Conservation (phyloP, 2,888 invertebrate species). For the Nomada lathburiana region DNA sequence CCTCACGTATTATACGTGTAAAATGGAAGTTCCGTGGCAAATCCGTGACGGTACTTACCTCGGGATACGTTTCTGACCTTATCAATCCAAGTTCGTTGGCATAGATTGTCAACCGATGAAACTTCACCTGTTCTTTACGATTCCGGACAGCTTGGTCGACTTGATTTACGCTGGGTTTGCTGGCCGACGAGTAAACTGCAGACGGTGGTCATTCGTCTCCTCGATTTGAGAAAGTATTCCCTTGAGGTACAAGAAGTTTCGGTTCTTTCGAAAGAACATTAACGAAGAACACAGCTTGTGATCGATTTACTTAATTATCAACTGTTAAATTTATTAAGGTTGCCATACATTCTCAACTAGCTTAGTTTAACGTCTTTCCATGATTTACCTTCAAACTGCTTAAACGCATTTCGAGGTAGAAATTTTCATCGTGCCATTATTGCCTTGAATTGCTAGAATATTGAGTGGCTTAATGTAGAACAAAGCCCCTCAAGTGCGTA, state of each 20-base stretch:
- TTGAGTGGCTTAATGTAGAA: too few species aligned
- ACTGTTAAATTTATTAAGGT: too few species aligned
- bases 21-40: conserved; percentile 60
- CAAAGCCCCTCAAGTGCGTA: too few species aligned
- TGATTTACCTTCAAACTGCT: too few species aligned
- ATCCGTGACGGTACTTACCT: conserved; percentile 55
- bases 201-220: conserved; percentile 1
- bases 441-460: too few species aligned
- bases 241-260: conserved; percentile 14
- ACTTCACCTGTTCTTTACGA: background rate
- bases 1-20: conserved; percentile 68
- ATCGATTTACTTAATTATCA: too few species aligned
- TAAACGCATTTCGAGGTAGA: too few species aligned
- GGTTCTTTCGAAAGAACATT: background rate
- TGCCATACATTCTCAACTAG: too few species aligned
- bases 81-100: conserved; percentile 48
- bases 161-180: background rate
- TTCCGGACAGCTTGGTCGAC: background rate
- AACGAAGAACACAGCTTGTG: too few species aligned
- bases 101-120: conserved; percentile 43
- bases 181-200: conserved; percentile 3
- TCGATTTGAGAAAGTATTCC: conserved; percentile 11
- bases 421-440: too few species aligned
- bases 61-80: conserved; percentile 49
- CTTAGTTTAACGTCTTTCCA: too few species aligned